Evolutionary conservation across 2,113 vertebrate species (phyloP).

Genomic region (Genyomyrus donnyi): DNA sequence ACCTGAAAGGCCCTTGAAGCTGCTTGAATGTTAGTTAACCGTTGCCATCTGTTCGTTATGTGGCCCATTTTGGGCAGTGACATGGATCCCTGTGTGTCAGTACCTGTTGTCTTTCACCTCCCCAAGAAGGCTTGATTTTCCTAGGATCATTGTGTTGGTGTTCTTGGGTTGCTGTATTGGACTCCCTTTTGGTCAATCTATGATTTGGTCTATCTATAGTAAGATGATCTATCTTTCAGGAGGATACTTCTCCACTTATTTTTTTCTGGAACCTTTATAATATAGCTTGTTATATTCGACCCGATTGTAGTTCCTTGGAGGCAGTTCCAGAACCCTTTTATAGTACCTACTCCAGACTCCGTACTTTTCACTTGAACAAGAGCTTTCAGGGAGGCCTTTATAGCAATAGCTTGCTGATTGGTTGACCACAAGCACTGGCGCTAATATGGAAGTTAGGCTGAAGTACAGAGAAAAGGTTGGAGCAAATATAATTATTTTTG

Average conservation of each 20-base stretch:
- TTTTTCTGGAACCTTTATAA: background rate
- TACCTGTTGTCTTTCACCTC: background rate
- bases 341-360: background rate
- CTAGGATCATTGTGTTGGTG: background rate
- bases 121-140: background rate
- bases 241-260: background rate
- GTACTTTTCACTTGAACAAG: too few species aligned
- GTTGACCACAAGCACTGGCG: background rate
- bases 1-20: background rate
- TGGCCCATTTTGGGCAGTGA: background rate
- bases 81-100: background rate
- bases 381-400: background rate
- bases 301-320: background rate
- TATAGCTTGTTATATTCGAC: too few species aligned
- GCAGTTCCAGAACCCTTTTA: background rate
- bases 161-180: background rate
- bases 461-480: too few species aligned
- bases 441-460: too few species aligned
- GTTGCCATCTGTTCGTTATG: background rate
- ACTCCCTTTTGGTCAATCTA: background rate
- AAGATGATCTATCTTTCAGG: background rate
- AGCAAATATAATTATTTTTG: background rate
- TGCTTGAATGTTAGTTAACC: background rate
- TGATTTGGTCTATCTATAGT: too few species aligned
- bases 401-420: background rate